Evolutionary conservation across 2,888 invertebrate genomes (phyloP), one percentile per base, ranked within the genome.

Genomic region (Nemurella pictetii): DNA sequence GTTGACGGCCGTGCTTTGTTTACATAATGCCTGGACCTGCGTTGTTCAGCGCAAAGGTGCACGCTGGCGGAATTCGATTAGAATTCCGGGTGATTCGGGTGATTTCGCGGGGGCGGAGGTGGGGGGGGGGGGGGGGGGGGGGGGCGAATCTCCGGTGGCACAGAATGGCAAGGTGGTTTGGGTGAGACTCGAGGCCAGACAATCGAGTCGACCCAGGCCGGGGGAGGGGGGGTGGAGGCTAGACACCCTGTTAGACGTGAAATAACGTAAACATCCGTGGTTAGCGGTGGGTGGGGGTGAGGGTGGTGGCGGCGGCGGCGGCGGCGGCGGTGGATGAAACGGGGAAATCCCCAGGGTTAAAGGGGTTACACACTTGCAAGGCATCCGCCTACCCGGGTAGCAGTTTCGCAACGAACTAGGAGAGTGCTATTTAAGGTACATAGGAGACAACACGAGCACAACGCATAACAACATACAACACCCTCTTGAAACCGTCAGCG

Each of bases 301-400:
- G 75, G 75, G 15, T 36, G 7, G 55, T 7, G 75, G 75, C 4
- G 15, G 12, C 0, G 75, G 75, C 0, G 12, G 75, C 4, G 75
- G 27, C 26, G 75, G 73, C 4, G 73, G 73, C 73, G 73, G 73
- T 4, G 20, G 20, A 25, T 20, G 73, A 25, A 4, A 25, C 25
- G 73, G 73, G 75, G 75, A 75, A 75, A 75, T 75, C 75, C 75
- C 75, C 7, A 9, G 26, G 75, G 75, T 75, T 75, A 75, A 75
- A 75, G 75, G 75, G 75, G 25, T 75, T 26, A 75, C 75, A 75
- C 75, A 75, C 75, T 75, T 75, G 27, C 28, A 75, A 26, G 75
- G 75, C 28, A 75, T 26, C 26, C 75, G 75, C 26, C 75, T 4
- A 75, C 75, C 9, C 20, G 20, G 73, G 27, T n/a, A n/a, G n/a